Evolutionary conservation across 2,113 vertebrate genomes (phyloP).

Genomic region (Raja brachyura): DNA sequence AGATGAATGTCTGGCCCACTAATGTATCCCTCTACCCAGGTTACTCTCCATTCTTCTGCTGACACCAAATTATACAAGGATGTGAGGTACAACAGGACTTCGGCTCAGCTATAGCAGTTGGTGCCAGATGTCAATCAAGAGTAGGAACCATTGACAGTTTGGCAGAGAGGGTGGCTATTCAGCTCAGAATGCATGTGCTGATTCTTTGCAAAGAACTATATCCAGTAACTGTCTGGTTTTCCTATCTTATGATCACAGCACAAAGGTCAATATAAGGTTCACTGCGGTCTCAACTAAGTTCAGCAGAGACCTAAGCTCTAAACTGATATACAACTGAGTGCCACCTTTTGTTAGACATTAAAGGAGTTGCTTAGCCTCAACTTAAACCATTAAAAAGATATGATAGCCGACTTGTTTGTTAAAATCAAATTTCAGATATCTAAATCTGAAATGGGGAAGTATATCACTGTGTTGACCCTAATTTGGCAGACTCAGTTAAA

Average conservation of each 20-base stretch:
- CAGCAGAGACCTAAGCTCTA: not conserved
- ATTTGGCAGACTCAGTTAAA: slow-evolving; percentile 35
- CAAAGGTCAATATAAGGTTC: not conserved
- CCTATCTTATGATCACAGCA: not conserved
- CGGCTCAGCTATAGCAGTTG: not conserved
- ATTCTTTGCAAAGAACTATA: not conserved
- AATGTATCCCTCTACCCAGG: too few species aligned
- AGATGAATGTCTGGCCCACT: not conserved
- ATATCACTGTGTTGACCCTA: not conserved
- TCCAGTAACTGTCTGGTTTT: not conserved
- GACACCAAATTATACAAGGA: not conserved
- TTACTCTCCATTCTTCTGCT: too few species aligned
- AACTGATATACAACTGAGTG: not conserved
- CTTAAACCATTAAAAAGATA: not conserved
- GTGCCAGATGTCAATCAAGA: not conserved
- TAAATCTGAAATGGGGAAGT: slow-evolving; percentile 29
- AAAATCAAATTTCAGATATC: not conserved
- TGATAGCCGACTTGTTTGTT: not conserved
- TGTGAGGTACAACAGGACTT: not conserved
- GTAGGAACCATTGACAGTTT: not conserved
- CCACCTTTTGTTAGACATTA: not conserved
- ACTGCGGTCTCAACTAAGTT: not conserved
- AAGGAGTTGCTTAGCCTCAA: not conserved
- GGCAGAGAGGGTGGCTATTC: not conserved
- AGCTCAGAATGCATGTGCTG: not conserved